phyloP scores from a whole-genome alignment of 2,888 invertebrate species.

The Ernsta delagoae region DNA sequence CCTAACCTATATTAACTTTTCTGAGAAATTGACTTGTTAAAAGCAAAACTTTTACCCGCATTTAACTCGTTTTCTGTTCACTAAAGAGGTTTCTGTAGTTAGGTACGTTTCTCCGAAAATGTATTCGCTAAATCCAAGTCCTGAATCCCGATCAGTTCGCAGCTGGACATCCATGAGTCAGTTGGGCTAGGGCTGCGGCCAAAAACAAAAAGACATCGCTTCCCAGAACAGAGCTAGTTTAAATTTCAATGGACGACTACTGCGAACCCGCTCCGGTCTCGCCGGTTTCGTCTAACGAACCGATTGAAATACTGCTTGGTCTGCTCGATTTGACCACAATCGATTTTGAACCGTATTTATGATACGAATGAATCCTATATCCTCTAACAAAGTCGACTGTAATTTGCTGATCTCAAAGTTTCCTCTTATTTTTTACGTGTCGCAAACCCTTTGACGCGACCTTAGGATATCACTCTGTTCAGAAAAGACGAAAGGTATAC shows the following conservation, averaged over 20 bases:
- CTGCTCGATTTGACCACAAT: slow-evolving; percentile 47
- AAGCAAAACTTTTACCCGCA: not conserved
- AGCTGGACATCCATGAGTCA: slow-evolving; percentile 49
- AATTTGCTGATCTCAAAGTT: slow-evolving; percentile 27
- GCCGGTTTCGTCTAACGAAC: slow-evolving; percentile 73
- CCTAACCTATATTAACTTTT: not conserved
- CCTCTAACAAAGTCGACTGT: not conserved
- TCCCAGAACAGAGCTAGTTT: slow-evolving; percentile 77
- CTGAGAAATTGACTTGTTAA: not conserved
- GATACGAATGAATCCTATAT: not conserved
- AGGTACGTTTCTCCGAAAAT: slow-evolving; percentile 3
- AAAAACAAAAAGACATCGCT: slow-evolving; percentile 58
- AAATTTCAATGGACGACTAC: slow-evolving; percentile 81
- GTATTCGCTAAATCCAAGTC: slow-evolving; percentile 22
- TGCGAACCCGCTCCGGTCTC: slow-evolving; percentile 60
- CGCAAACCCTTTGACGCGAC: not conserved
- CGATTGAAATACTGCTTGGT: slow-evolving; percentile 78
- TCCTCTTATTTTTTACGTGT: slow-evolving; percentile 27
- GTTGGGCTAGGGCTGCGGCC: slow-evolving; percentile 65
- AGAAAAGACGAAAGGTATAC: not conserved
- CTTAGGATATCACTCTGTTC: not conserved
- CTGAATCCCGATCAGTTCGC: slow-evolving; percentile 37
- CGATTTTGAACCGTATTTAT: slow-evolving; percentile 13
- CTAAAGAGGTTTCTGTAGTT: too few species aligned
- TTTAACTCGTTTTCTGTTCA: not conserved